Evolutionary conservation across 2,888 invertebrate genomes (phyloP).

Genomic region (Chouioia cunea): DNA sequence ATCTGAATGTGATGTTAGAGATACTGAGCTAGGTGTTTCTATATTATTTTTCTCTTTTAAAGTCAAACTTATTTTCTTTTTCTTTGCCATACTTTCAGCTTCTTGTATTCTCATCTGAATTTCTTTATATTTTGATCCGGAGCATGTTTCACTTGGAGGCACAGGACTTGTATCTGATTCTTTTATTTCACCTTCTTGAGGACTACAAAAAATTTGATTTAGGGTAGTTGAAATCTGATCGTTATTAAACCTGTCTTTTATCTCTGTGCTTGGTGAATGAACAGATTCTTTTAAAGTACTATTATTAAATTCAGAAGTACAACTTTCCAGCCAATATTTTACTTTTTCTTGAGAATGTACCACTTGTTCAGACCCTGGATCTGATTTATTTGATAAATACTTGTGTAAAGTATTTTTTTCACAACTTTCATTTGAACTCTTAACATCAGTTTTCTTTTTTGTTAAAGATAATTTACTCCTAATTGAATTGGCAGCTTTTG

Average conservation of each 20-base stretch:
- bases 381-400: conserved; percentile 18
- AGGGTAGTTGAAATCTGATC: too few relatives aligned
- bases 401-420: conserved; percentile 27
- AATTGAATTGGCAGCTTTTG: background rate
- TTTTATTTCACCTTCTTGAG: background rate
- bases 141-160: background rate
- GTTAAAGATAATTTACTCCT: background rate
- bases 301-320: background rate
- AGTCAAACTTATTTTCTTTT: conserved; percentile 28
- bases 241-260: too few relatives aligned
- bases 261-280: background rate
- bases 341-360: conserved; percentile 37
- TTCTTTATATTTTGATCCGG: conserved; percentile 27
- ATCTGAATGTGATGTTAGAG: conserved; percentile 36
- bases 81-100: conserved; percentile 27
- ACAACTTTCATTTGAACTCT: conserved; percentile 5
- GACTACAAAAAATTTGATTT: background rate
- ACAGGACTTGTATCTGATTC: background rate
- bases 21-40: conserved; percentile 29
- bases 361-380: conserved; percentile 8
- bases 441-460: background rate
- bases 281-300: background rate
- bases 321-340: conserved; percentile 36
- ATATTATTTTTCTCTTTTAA: conserved; percentile 11
- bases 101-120: conserved; percentile 19